Percentiles rank a stretch among this genome's conserved stretches.
These are phyloP conservation scores for Tamandua tetradactyla DNA, from an alignment of 2,797 vertebrate species.

Conservation along the genomic window DNA sequence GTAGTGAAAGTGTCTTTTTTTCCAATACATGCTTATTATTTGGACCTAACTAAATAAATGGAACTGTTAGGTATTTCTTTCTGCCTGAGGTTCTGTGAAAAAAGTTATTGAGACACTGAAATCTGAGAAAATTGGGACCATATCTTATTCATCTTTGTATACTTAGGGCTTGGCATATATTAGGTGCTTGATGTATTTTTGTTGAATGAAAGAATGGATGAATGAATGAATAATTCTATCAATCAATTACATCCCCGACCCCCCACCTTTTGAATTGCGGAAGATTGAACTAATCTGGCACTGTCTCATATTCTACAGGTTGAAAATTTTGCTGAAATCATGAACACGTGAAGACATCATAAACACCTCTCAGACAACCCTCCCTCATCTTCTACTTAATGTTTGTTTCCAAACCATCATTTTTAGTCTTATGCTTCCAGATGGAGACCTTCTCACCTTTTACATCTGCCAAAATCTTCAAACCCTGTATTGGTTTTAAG, in stretches of 20 bases:
- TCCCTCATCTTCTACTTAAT: not conserved
- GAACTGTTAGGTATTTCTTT: not conserved
- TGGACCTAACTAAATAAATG: not conserved
- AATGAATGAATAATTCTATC: fast-evolving
- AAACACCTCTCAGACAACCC: fast-evolving
- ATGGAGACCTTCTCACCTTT: not conserved
- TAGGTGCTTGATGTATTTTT: fast-evolving
- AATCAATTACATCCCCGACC: fast-evolving
- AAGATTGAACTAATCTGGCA: fast-evolving
- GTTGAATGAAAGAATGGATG: not conserved
- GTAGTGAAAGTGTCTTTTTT: not conserved
- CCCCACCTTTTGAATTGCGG: not conserved
- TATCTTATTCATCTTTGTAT: not conserved
- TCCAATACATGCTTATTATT: not conserved
- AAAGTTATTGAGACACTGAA: too few relatives aligned
- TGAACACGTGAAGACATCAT: fast-evolving
- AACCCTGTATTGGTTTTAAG: not conserved
- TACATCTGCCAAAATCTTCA: not conserved
- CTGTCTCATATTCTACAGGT: not conserved
- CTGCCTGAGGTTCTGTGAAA: not conserved
- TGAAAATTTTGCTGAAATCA: not conserved
- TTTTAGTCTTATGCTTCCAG: not conserved
- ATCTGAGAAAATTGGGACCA: fast-evolving
- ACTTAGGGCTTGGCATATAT: too few relatives aligned
- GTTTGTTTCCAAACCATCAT: too few relatives aligned